Evolutionary conservation across 2,888 invertebrate genomes (phyloP).

Genomic region (Capitulum mitella): DNA sequence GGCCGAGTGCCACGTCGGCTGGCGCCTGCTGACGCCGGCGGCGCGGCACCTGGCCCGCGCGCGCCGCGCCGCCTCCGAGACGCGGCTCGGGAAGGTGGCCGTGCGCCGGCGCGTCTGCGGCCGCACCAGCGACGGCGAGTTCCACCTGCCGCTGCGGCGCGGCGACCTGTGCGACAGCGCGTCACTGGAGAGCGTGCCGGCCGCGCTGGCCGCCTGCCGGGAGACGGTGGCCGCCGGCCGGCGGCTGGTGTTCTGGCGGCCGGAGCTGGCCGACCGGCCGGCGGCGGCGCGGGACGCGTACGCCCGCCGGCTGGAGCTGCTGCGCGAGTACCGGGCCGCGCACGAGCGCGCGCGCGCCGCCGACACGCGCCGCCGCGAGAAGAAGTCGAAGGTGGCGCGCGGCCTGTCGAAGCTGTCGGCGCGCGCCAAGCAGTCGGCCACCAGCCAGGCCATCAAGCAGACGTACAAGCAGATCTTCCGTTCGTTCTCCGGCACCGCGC

Average conservation of each 20-base stretch:
- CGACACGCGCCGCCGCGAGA: conserved; percentile 50
- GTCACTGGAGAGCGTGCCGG: conserved; percentile 47
- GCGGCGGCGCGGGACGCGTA: conserved; percentile 53
- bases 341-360: conserved; percentile 50
- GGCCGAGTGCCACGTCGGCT: conserved; percentile 48
- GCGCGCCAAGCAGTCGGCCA: not conserved
- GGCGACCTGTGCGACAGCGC: conserved; percentile 52
- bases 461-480: conserved; percentile 52
- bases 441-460: conserved; percentile 50
- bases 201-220: conserved; percentile 72
- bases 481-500: conserved; percentile 51
- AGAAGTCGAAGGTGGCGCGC: not conserved
- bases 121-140: conserved; percentile 56
- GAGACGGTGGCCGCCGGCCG: conserved; percentile 57
- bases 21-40: conserved; percentile 74
- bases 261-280: conserved; percentile 51
- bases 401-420: conserved; percentile 34
- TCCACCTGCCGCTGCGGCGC: conserved; percentile 45
- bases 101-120: conserved; percentile 57
- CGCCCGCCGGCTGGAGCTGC: conserved; percentile 46
- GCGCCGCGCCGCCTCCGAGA: conserved; percentile 57
- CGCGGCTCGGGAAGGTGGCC: conserved; percentile 44
- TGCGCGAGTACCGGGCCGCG: conserved; percentile 54
- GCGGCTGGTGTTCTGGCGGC: conserved; percentile 51
- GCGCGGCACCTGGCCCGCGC: conserved; percentile 73